Evolutionary conservation across 2,888 invertebrate genomes (phyloP).

Genomic region (Dolichomitus sp.): DNA sequence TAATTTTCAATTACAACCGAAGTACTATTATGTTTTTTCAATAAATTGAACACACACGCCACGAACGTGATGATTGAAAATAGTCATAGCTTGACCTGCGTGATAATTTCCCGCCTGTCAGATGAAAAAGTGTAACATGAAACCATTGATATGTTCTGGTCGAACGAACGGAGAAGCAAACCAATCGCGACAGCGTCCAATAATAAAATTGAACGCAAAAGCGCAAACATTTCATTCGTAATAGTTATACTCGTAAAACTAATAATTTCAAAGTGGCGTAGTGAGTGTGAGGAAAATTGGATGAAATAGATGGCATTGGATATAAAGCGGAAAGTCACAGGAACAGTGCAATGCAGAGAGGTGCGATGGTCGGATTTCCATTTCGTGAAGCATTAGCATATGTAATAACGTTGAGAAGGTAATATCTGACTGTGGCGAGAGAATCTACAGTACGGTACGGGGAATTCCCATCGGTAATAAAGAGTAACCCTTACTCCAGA

Average conservation of each 20-base stretch:
- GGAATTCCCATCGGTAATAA: slow-evolving; percentile 79
- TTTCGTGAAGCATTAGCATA: slow-evolving; percentile 76
- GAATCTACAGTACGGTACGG: slow-evolving; percentile 63
- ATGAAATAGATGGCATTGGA: slow-evolving; percentile 41
- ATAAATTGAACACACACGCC: neutral
- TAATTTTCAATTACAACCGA: neutral
- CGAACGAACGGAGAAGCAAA: neutral
- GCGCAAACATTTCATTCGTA: slow-evolving; percentile 1
- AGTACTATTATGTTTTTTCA: neutral
- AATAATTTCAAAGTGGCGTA: slow-evolving; percentile 25
- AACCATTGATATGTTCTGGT: neutral
- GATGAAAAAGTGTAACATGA: neutral
- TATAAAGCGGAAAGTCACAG: slow-evolving; percentile 23
- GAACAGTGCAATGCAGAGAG: slow-evolving; percentile 12
- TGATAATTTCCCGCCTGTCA: neutral
- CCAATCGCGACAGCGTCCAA: neutral
- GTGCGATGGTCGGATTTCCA: slow-evolving; percentile 61
- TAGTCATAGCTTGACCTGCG: neutral
- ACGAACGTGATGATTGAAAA: neutral
- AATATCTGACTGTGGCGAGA: slow-evolving; percentile 65
- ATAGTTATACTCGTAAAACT: slow-evolving; percentile 26
- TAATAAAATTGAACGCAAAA: neutral
- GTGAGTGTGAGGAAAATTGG: slow-evolving; percentile 12
- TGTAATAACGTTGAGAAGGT: slow-evolving; percentile 75
- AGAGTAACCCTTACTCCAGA: slow-evolving; percentile 70